Base-by-base conservation (phyloP, 2,888 invertebrate species). In the Scaeva pyrastri region DNA sequence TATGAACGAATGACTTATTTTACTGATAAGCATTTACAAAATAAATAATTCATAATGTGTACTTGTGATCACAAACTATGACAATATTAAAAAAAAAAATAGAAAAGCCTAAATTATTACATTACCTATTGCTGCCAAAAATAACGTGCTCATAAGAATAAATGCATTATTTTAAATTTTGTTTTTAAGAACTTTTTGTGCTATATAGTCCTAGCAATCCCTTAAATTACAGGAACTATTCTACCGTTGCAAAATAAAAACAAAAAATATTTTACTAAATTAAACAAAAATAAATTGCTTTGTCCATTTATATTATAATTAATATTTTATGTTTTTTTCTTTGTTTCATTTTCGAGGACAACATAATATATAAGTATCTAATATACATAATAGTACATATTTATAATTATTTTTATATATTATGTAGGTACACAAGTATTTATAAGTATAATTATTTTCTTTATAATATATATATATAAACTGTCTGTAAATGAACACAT, bases 211-310 rank as follows among this genome's bases (percentile, higher is more conserved):
- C 81, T 86, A 86, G 82, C 86, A 82, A 86, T 86, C 48, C 58
- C 82, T 82, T 82, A 86, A 74, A 82, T 86, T 86, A 86, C 77
- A 86, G 86, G 86, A 86, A 86, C 86, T 86, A 86, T 78, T 77
- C 86, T 86, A 86, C 86, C 86, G 86, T 86, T 86, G 81, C 86
- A 86, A 78, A 71, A 60, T 66, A 80, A 48, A 79, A 50, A 80
- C 14, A n/a, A 62, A 78, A 76, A 80, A 86, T 74, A 81, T 86
- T 86, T 86, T 21, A 58, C 82, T 82, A 82, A 72, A 76, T 75
- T 39, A 68, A 81, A 60, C 23, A 4, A 70, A 71, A 77, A 21
- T 55, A 43, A 72, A 58, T 71, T 78, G 48, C 43, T 70, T 74
- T 31, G 43, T 72, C 76, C 56, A 39, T 31, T 48, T 36, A 6